Evolutionary conservation across 2,888 invertebrate species (phyloP).

Genomic region (Noctuana brunneofusca): DNA sequence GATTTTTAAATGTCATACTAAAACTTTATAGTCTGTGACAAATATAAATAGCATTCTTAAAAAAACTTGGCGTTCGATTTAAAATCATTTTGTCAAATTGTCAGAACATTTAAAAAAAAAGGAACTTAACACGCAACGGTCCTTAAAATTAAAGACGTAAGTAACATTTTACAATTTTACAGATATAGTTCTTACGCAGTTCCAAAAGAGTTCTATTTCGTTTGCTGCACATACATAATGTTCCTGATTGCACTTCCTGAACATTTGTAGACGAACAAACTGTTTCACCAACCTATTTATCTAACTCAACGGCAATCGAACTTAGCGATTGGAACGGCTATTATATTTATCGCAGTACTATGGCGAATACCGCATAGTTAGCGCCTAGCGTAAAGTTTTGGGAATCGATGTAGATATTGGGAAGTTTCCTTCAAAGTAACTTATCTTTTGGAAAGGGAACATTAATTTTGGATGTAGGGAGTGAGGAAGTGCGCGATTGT

Average conservation of each 20-base stretch:
- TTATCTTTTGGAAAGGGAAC: background rate
- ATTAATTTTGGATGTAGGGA: background rate
- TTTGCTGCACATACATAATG: background rate
- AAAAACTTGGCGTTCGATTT: slow-evolving; percentile 15
- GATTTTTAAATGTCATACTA: slow-evolving; percentile 17
- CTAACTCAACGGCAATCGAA: slow-evolving; percentile 22
- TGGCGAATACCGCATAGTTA: slow-evolving; percentile 4
- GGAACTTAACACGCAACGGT: background rate
- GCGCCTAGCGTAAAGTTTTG: background rate
- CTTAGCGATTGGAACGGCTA: slow-evolving; percentile 11
- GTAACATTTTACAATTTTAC: background rate
- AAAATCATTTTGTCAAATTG: slow-evolving; percentile 8
- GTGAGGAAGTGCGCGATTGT: background rate
- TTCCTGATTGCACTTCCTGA: slow-evolving; percentile 21
- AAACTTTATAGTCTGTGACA: slow-evolving; percentile 27
- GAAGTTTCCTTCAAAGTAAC: background rate
- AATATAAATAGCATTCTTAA: background rate
- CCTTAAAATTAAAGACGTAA: slow-evolving; percentile 13
- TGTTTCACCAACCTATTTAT: slow-evolving; percentile 26
- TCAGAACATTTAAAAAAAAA: background rate
- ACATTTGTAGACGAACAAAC: slow-evolving; percentile 27
- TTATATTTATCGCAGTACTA: slow-evolving; percentile 10
- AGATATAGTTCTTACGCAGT: background rate
- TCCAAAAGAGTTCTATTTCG: background rate
- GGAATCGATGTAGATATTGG: slow-evolving; percentile 6